Percentiles rank a stretch among this genome's conserved stretches.
Evolutionary conservation across 1,140 invertebrate genomes (phyloP).

Genomic region (Whitmania pigra): DNA sequence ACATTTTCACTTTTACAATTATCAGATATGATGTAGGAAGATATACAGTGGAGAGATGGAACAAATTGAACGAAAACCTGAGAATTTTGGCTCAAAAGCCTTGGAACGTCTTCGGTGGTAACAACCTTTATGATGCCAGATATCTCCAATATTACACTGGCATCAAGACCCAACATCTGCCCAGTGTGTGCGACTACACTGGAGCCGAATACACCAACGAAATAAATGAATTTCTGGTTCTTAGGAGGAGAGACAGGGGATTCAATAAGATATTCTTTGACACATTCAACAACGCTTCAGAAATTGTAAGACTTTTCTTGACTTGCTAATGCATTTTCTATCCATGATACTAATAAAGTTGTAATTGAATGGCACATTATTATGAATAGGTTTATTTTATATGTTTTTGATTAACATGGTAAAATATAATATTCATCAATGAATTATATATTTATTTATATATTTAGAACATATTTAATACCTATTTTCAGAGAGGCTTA

Average conservation of each 20-base stretch:
- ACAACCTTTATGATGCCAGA: conserved; percentile 16
- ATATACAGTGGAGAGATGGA: conserved; percentile 6
- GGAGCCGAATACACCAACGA: conserved; percentile 7
- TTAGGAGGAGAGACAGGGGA: background rate
- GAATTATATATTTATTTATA: too few relatives aligned
- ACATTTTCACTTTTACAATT: too few relatives aligned
- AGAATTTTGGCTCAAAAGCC: conserved; percentile 3
- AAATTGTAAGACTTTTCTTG: too few relatives aligned
- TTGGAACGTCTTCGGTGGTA: conserved; percentile 17
- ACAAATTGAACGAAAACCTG: conserved; percentile 18
- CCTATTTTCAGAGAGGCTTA: background rate
- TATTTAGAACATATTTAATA: too few relatives aligned
- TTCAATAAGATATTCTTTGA: conserved; percentile 8
- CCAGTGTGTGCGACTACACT: conserved; percentile 11
- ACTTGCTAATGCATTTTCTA: too few relatives aligned
- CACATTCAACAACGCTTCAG: background rate
- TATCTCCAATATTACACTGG: background rate
- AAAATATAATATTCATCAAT: too few relatives aligned
- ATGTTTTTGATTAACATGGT: too few relatives aligned
- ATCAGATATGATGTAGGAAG: conserved; percentile 12
- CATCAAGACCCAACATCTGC: background rate
- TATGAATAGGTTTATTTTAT: too few relatives aligned
- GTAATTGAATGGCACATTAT: too few relatives aligned
- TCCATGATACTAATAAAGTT: too few relatives aligned
- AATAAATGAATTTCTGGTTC: conserved; percentile 1